Conservation (phyloP, 1,140 invertebrate genomes). For the Uloborus diversus region DNA sequence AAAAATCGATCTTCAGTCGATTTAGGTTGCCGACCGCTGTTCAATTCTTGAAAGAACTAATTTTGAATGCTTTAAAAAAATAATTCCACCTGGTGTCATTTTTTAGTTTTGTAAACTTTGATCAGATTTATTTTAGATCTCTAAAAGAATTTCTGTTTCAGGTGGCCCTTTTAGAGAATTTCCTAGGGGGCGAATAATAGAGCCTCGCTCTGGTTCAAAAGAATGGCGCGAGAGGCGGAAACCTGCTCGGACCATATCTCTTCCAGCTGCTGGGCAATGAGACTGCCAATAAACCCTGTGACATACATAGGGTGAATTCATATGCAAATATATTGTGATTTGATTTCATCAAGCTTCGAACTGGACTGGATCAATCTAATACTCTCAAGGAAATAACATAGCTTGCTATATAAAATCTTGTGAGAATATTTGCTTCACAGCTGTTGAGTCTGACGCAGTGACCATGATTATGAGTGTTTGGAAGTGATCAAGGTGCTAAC, state of each 20-base stretch:
- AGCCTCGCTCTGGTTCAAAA: slow-evolving; percentile 29
- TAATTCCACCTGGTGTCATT: too few relatives aligned
- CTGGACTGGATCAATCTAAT: too few relatives aligned
- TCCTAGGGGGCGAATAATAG: slow-evolving; percentile 21
- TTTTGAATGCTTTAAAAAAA: too few relatives aligned
- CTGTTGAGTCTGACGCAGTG: slow-evolving; percentile 42
- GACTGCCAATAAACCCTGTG: not conserved
- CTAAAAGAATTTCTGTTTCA: too few relatives aligned
- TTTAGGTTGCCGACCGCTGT: too few relatives aligned
- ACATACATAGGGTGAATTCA: not conserved
- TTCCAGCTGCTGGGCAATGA: slow-evolving; percentile 46
- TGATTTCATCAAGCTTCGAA: not conserved
- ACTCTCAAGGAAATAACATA: slow-evolving; percentile 36
- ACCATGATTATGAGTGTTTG: too few relatives aligned
- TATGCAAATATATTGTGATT: slow-evolving; percentile 35
- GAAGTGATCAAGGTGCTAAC: slow-evolving; percentile 30
- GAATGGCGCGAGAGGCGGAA: slow-evolving; percentile 37
- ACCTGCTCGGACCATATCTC: slow-evolving; percentile 33
- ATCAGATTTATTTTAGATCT: too few relatives aligned
- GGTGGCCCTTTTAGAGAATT: slow-evolving; percentile 42
- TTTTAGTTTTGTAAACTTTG: too few relatives aligned
- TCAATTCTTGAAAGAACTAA: too few relatives aligned
- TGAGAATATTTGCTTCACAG: slow-evolving; percentile 44
- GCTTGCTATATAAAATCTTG: slow-evolving; percentile 49
- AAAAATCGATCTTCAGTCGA: too few relatives aligned